Evolutionary conservation across 2,113 vertebrate genomes (phyloP).

Genomic region (Callorhinus ursinus): DNA sequence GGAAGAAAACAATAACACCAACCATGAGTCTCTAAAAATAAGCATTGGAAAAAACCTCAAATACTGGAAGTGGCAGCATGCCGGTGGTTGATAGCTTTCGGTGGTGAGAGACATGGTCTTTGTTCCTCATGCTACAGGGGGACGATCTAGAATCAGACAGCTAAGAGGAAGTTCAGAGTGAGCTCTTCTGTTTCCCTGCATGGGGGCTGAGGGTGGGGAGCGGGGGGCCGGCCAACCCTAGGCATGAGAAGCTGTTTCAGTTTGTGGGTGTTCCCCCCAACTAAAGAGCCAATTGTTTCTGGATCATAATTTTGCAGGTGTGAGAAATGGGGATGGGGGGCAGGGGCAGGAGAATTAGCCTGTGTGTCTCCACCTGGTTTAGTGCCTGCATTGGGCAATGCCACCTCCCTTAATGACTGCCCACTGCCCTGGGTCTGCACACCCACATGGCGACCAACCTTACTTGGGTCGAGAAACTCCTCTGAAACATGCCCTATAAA

Average conservation of each 20-base stretch:
- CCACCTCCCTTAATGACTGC: neutral
- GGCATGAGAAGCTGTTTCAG: neutral
- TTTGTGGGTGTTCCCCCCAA: neutral
- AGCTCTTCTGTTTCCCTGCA: fast-evolving
- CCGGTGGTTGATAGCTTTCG: too few species aligned
- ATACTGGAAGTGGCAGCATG: neutral
- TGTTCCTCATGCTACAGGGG: neutral
- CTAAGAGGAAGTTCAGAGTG: too few species aligned
- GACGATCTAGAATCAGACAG: neutral
- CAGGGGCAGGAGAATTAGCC: neutral
- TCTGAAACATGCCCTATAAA: neutral
- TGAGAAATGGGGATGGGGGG: neutral
- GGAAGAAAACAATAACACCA: neutral
- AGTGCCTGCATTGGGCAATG: neutral
- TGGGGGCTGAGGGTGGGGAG: fast-evolving
- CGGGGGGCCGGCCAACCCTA: neutral
- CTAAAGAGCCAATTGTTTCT: neutral
- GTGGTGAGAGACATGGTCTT: neutral
- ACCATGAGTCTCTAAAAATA: neutral
- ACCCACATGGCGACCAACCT: neutral
- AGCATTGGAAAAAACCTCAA: neutral
- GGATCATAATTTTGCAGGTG: constrained; percentile 12
- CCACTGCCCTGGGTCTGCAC: neutral
- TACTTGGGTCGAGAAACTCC: neutral
- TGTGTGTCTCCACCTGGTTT: neutral